These are phyloP conservation scores for Diachrysia chrysitis DNA, from an alignment of 2,888 invertebrate genomes.

Conservation along the genomic window DNA sequence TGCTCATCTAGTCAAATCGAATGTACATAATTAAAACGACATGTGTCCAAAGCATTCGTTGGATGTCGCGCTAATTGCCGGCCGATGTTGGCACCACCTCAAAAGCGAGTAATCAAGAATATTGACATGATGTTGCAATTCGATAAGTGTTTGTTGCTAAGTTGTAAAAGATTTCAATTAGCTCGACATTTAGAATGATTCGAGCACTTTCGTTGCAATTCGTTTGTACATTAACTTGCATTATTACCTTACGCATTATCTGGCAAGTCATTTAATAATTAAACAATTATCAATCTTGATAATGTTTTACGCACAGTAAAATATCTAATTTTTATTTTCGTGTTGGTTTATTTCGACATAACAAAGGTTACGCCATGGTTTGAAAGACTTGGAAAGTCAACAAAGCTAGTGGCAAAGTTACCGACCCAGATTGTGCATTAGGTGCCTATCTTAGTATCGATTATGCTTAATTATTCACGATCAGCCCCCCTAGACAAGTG, in stretches of 20 bases:
- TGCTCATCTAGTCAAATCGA: constrained; percentile 29
- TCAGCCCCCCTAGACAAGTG: too few relatives aligned
- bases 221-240: not conserved
- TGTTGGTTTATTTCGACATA: too few relatives aligned
- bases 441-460: too few relatives aligned
- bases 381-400: too few relatives aligned
- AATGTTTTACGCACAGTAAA: not conserved
- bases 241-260: not conserved
- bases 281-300: not conserved
- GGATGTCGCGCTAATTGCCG: constrained; percentile 59
- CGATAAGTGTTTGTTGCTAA: constrained; percentile 24
- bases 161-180: constrained; percentile 21
- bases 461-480: too few relatives aligned
- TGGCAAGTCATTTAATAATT: not conserved
- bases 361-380: not conserved
- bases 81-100: constrained; percentile 50
- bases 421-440: too few relatives aligned
- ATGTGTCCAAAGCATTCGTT: constrained; percentile 45
- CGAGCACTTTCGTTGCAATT: not conserved
- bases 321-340: not conserved
- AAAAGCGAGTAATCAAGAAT: constrained; percentile 40
- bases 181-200: constrained; percentile 10
- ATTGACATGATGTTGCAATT: constrained; percentile 52
- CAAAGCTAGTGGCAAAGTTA: too few relatives aligned
- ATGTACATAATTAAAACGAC: constrained; percentile 41